Base-by-base conservation (phyloP, 2,888 invertebrate genomes). In the Pegoplata infirma region DNA sequence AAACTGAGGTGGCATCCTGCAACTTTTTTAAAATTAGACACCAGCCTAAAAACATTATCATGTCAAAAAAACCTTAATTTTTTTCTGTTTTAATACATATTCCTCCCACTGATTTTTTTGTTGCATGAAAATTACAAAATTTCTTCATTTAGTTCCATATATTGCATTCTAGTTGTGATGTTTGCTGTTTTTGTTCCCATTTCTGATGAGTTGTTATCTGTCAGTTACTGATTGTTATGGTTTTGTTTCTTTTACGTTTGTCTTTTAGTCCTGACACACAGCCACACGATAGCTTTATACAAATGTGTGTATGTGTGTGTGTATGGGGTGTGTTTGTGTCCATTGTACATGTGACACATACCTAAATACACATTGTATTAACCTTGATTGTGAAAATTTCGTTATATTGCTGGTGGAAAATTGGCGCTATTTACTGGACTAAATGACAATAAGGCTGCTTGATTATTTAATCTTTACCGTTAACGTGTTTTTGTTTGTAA, bases 361-460 rank as follows among this genome's bases (percentile, higher is more conserved):
- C 1, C 10, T 25, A 25, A 25, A 25, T 12, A 44, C 19, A 73
- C 64, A 64, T 55, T 40, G 40, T 66, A 40, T 21, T 58, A 64
- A 55, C 64, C 49, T 66, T 72, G 64, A 64, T 66, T 58, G 44
- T 3, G 10, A 51, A 49, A 25, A 7, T 58, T 36, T 66, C 51
- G 64, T 58, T 58, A 44, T 63, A 32, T 10, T 64, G 47, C 14
- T 40, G 40, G 51, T 49, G 21, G 44, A 51, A 59, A 51, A 47
- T 44, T 73, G 25, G 58, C 73, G 14, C 32, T 46, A 63, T 73
- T 73, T 51, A 17, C 59, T 32, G 21, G n/a, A 19, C 23, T 19
- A 53, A 59, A 32, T 74, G 58, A 74, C 66, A 67, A 28, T 59
- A 53, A 67, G 46, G 59, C 59, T 46, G 44, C 32, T 66, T 67